Evolutionary conservation across 2,113 vertebrate species (phyloP).

Genomic region (Noturus placidus): DNA sequence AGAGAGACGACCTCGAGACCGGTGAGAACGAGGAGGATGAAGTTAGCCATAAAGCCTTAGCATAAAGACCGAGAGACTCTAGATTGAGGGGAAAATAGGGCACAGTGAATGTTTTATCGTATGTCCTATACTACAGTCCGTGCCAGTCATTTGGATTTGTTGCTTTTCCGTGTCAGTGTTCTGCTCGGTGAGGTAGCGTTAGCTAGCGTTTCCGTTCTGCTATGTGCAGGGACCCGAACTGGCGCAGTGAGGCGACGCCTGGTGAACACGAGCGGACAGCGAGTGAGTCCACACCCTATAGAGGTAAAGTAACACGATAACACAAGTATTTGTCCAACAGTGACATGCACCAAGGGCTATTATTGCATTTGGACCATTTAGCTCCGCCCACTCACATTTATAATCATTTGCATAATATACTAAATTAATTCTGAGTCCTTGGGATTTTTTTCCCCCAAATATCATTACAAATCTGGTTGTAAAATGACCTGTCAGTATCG

Average conservation of each 20-base stretch:
- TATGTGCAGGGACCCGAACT: slow-evolving; percentile 83
- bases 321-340: background rate
- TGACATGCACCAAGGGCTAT: background rate
- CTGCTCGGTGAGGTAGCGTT: background rate
- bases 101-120: no score
- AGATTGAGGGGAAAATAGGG: background rate
- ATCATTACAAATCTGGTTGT: no score
- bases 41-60: background rate
- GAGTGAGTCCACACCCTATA: slow-evolving; percentile 87
- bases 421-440: no score
- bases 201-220: background rate
- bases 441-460: no score
- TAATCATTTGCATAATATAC: no score
- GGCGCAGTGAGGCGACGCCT: slow-evolving; percentile 86
- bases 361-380: no score
- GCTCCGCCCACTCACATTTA: no score
- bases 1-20: slow-evolving; percentile 75
- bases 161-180: no score
- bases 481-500: no score
- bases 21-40: background rate
- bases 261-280: slow-evolving; percentile 84
- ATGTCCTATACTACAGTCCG: no score
- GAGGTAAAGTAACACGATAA: slow-evolving; percentile 57
- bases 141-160: no score
- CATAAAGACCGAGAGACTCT: no score